Evolutionary conservation across 2,113 vertebrate genomes (phyloP), one percentile per base, ranked within the genome.

Genomic region (Sitta europaea): DNA sequence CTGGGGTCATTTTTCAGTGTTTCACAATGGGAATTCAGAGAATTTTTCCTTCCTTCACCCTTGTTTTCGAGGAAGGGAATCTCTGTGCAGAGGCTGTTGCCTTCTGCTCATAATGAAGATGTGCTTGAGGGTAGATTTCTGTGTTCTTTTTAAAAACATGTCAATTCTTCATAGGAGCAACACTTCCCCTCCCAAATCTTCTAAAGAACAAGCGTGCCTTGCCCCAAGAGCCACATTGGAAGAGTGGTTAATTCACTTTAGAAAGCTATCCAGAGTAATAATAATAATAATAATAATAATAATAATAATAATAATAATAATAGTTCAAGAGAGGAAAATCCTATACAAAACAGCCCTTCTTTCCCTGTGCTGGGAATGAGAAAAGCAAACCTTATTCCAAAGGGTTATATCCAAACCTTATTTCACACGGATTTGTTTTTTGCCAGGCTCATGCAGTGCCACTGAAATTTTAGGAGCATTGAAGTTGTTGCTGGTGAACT

Each of bases 391-490:
- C 19, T 45, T 45, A 20, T 20, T 45, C 19, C 43, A 45, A 45
- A 45, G 19, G 43, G 20, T 45, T 45, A 45, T 45, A 45, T 92
- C 80, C 54, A 85, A 84, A 66, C 67, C 11, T 12, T 45, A 63
- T 71, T 68, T 67, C 58, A 38, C 28, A 54, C 31, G 28, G 65
- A 16, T 70, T 94, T 75, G 63, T 66, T 65, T 82, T 57, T 42
- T 82, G 70, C 72, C 45, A 66, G 61, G 47, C 19, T 72, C 85
- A 88, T 33, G 85, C 66, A 57, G 90, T 45, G 91, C 67, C 82
- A 92, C 70, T 92, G 93, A 81, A 80, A 94, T 92, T 86, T 85
- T 53, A 82, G 65, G 63, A 95, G 47, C 75, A 75, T 88, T 94
- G 92, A 95, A 96, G 90, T 54, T 76, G 75, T 85, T 87, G 57